Percentiles rank a stretch among this genome's conserved stretches.
phyloP scores from a whole-genome alignment of 2,888 invertebrate genomes.

The Macrophya alboannulata region DNA sequence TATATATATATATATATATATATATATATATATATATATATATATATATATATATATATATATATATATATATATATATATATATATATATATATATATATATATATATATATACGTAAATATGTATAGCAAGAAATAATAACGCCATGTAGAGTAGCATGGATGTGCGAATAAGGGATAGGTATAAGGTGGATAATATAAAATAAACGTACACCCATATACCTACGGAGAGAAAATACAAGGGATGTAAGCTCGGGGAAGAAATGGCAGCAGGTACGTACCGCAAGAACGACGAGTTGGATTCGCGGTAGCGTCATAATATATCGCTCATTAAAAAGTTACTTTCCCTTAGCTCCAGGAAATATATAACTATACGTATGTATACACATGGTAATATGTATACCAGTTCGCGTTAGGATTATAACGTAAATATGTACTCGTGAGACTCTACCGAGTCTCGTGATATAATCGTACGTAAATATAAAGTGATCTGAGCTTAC shows the following conservation, averaged over 20 bases:
- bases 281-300: neutral
- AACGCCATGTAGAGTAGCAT: neutral
- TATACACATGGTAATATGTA: neutral
- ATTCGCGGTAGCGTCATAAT: conserved; percentile 33
- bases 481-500: too few species aligned
- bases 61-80: neutral
- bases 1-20: neutral
- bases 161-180: too few species aligned
- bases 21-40: neutral
- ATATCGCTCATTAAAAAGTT: conserved; percentile 44
- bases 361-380: neutral
- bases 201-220: neutral
- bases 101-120: neutral
- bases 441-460: too few species aligned
- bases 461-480: too few species aligned
- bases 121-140: conserved; percentile 16
- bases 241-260: neutral
- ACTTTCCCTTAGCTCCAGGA: neutral
- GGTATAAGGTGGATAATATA: neutral
- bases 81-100: too few species aligned
- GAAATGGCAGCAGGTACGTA: neutral
- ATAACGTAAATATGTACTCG: too few species aligned
- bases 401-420: neutral
- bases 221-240: neutral
- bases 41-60: neutral